A percentile compares a stretch with the other conserved stretches of the same genome.
Evolutionary conservation across 2,888 invertebrate genomes (phyloP).

Genomic region (Sympetrum striolatum): DNA sequence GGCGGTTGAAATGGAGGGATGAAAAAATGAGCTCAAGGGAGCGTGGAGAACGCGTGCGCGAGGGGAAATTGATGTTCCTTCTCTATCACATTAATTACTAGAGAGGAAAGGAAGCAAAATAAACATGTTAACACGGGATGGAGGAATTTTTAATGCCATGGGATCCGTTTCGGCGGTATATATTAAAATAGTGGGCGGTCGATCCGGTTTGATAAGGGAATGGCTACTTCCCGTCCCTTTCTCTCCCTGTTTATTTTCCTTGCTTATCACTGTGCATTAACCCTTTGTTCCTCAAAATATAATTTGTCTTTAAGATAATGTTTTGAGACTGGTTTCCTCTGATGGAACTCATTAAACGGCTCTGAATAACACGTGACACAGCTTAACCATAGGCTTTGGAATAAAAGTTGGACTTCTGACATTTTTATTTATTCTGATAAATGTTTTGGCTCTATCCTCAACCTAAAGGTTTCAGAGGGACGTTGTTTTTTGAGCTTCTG

Average conservation of each 20-base stretch:
- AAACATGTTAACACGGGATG: constrained; percentile 32
- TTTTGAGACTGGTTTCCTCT: no score
- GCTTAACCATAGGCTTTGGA: no score
- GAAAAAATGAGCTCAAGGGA: background rate
- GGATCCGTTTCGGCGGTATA: constrained; percentile 10
- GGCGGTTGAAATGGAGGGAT: no score
- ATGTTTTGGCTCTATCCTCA: no score
- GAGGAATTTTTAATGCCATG: constrained; percentile 12
- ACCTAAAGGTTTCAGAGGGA: no score
- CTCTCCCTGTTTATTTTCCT: background rate
- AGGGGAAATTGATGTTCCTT: background rate
- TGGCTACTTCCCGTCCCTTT: background rate
- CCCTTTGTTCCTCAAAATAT: background rate
- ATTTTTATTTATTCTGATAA: no score
- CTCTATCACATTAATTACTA: background rate
- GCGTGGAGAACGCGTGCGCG: background rate
- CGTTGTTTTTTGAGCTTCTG: no score
- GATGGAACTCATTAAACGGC: no score
- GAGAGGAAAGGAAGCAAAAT: background rate
- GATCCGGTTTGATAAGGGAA: constrained; percentile 34
- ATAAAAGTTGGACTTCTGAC: no score
- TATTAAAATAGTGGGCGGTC: background rate
- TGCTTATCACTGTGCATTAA: background rate
- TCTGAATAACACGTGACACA: no score
- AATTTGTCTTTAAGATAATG: no score